Percentiles rank a stretch among this genome's conserved stretches.
Conservation (phyloP, 2,797 vertebrate species). For the Squalus acanthias region DNA sequence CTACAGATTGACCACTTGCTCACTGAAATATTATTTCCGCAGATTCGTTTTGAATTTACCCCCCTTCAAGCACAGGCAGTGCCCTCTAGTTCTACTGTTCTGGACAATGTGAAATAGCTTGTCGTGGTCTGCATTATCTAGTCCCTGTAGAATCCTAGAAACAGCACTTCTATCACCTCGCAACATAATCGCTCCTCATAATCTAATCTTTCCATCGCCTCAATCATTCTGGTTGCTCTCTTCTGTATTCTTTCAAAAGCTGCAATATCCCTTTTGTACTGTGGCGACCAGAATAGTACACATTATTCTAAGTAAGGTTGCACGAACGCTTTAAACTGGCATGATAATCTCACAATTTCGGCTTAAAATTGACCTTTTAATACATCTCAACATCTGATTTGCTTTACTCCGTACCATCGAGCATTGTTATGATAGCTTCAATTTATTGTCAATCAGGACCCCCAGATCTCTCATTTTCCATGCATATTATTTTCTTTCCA, state of each 20-base stretch:
- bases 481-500: background rate
- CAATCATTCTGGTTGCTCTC: background rate
- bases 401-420: background rate
- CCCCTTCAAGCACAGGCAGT: background rate
- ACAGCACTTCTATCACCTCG: background rate
- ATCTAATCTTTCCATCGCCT: background rate
- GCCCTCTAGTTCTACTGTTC: background rate
- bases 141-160: background rate
- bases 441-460: background rate
- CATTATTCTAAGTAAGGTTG: background rate
- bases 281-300: background rate
- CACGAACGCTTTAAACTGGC: background rate
- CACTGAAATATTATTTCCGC: background rate
- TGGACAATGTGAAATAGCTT: background rate
- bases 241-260: background rate
- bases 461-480: too few species aligned
- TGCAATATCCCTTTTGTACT: background rate
- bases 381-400: background rate
- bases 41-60: constrained; percentile 5
- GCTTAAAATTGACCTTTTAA: background rate
- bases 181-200: background rate
- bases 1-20: background rate
- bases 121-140: background rate
- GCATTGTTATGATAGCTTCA: background rate
- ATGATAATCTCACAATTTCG: background rate